Base-by-base conservation (phyloP, 2,888 invertebrate genomes). In the Stenodema calcarata region DNA sequence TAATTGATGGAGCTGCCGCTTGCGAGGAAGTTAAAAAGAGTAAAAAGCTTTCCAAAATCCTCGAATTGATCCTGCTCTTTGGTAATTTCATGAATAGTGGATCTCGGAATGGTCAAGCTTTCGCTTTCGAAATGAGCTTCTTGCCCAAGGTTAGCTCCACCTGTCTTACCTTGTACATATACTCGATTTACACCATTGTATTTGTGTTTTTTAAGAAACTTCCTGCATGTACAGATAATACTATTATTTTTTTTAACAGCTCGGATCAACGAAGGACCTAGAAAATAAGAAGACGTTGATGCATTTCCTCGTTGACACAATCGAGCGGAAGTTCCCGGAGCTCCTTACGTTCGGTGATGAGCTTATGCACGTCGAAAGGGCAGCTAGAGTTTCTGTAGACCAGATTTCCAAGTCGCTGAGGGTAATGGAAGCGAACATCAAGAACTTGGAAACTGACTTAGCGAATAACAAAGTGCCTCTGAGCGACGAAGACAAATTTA, bases 41-140 rank as follows among this genome's bases (percentile, higher is more conserved):
- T 90, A 94, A 94, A 89, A 98, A 98, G 90, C 98, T 99, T 91
- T 95, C 96, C 0, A 95, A 95, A 91, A 95, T 99, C 80, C 91
- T 99, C 16, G 97, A 99, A 91, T 92, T 99, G 0, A 94, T 99
- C 87, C 92, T 99, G 0, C 91, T 98, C 14, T 92, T 99, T 28
- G 99, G 99, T 3, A 99, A 99, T 92, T 98, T 97, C 90, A 97
- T 99, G 96, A 99, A 99, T 91, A 95, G 97, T 0, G 98, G 98
- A 0, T 97, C 98, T 9, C 95, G 95, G 90, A 98, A 98, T 90
- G 98, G 96, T 0, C 96, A 96, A 89, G 97, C 98, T 0, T 96
- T 96, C 90, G 99, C 98, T 0, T 99, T 99, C 91, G 99, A 99
- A 91, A 97, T 99, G 90, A 98, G 95, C 90, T 99, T 96, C 91